Evolutionary conservation across 2,888 invertebrate species (phyloP), one percentile per base, ranked within the genome.

Genomic region (Acronicta leporina): DNA sequence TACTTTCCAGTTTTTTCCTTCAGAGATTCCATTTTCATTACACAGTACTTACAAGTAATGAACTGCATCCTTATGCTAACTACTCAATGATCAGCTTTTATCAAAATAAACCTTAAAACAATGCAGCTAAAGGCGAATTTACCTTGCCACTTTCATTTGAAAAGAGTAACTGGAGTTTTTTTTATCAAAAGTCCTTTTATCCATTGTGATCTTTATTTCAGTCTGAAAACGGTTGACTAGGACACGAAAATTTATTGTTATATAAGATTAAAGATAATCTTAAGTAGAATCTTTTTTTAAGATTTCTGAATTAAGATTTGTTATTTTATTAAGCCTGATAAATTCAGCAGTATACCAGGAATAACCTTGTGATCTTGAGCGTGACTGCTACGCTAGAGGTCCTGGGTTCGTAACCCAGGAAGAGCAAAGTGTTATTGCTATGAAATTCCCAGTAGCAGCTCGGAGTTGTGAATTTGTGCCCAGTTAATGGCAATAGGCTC

Each of bases 11-110:
- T 77, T 80, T 73, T 79, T 81, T 80, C 68, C 78, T 74, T 69
- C 42, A 60, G 73, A 74, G 80, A 76, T 78, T 81, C 64, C 68
- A 73, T 80, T 83, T 84, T 80, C 79, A 83, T 83, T 85, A 82
- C 78, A 77, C 74, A 75, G 76, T 75, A 73, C 77, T 83, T 79
- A 79, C 73, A 75, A 74, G 71, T 75, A 79, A 79, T 75, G 70
- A 79, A 80, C 66, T 78, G 80, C 79, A 80, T 75, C 75, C 70
- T 61, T 75, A 82, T 79, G 77, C 80, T 75, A 81, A 77, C 60
- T 77, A 73, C 63, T 73, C 50, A 56, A 67, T 68, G 55, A 75
- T 57, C 42, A 56, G 41, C 41, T 45, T 38, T 43, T 44, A 64
- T 66, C 55, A 75, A 77, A 73, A 56, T 67, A 56, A 67, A 77